phyloP scores from a whole-genome alignment of 2,888 invertebrate genomes.

The Xestia sexstrigata region DNA sequence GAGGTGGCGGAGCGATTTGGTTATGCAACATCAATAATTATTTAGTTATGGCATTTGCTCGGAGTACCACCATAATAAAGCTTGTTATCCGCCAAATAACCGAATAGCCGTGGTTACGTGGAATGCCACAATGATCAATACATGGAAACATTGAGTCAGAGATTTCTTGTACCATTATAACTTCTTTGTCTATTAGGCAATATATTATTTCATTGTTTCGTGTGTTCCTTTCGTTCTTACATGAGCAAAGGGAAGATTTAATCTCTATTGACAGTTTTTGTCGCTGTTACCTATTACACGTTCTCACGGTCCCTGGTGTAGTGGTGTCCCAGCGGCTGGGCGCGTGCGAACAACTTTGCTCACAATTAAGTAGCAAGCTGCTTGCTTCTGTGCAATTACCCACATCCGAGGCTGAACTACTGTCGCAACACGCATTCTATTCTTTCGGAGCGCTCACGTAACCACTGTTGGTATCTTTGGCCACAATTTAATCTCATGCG shows the following conservation, averaged over 20 bases:
- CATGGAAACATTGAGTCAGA: slow-evolving; percentile 72
- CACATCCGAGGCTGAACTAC: slow-evolving; percentile 82
- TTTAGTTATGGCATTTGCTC: slow-evolving; percentile 48
- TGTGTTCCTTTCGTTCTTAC: slow-evolving; percentile 75
- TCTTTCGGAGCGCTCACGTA: slow-evolving; percentile 83
- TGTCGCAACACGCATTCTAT: slow-evolving; percentile 85
- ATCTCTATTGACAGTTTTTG: slow-evolving; percentile 79
- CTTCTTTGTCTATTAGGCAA: slow-evolving; percentile 77
- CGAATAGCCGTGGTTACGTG: slow-evolving; percentile 45
- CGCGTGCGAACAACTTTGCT: slow-evolving; percentile 82
- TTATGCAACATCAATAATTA: slow-evolving; percentile 56
- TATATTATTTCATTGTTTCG: slow-evolving; percentile 84
- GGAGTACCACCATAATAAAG: slow-evolving; percentile 42
- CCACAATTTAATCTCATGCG: slow-evolving; percentile 67
- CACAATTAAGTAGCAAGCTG: slow-evolving; percentile 76
- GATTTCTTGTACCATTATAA: slow-evolving; percentile 64
- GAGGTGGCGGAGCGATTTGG: slow-evolving; percentile 14
- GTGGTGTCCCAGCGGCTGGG: slow-evolving; percentile 70
- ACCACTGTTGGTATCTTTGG: slow-evolving; percentile 75
- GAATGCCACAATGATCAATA: slow-evolving; percentile 66
- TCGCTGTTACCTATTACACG: slow-evolving; percentile 73
- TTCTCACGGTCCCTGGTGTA: slow-evolving; percentile 77
- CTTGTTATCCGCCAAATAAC: slow-evolving; percentile 49
- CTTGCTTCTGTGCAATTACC: slow-evolving; percentile 78
- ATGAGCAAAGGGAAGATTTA: slow-evolving; percentile 78